These are phyloP conservation scores for Argyresthia albistria DNA, from an alignment of 2,888 invertebrate genomes.

Conservation along the genomic window DNA sequence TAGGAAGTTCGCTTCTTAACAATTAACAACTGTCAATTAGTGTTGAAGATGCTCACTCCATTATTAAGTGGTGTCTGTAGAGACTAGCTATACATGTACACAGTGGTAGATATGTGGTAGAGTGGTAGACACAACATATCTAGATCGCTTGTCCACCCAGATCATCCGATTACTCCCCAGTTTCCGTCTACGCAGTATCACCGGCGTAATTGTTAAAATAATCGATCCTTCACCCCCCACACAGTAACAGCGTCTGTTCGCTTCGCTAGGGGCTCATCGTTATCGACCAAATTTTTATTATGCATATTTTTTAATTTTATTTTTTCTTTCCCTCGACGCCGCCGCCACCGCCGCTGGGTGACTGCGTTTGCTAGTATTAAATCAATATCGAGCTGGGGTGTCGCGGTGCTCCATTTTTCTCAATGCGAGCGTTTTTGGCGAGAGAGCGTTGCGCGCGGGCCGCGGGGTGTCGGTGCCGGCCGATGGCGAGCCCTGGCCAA, in stretches of 20 bases:
- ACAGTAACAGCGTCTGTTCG: slow-evolving; percentile 35
- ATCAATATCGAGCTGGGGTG: slow-evolving; percentile 40
- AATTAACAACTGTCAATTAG: no score
- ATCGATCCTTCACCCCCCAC: slow-evolving; percentile 44
- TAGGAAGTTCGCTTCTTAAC: no score
- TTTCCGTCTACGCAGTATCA: no score
- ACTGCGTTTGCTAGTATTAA: slow-evolving; percentile 39
- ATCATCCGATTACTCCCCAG: no score
- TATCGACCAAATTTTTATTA: slow-evolving; percentile 65
- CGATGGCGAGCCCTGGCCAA: slow-evolving; percentile 23
- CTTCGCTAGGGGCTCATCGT: slow-evolving; percentile 37
- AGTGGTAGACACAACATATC: no score
- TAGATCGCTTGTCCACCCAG: no score
- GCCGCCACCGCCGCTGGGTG: slow-evolving; percentile 26
- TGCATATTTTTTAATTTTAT: slow-evolving; percentile 67
- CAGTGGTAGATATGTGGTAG: no score
- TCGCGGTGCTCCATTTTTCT: slow-evolving; percentile 32
- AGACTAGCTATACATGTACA: no score
- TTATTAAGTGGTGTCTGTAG: no score
- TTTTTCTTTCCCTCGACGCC: slow-evolving; percentile 41
- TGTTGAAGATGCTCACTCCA: no score
- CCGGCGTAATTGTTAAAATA: slow-evolving; percentile 40
- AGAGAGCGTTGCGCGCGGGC: slow-evolving; percentile 8
- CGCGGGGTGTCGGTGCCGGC: neutral
- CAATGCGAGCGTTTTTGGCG: slow-evolving; percentile 27